Evolutionary conservation across 2,888 invertebrate species (phyloP).

Genomic region (Pomacea canaliculata): DNA sequence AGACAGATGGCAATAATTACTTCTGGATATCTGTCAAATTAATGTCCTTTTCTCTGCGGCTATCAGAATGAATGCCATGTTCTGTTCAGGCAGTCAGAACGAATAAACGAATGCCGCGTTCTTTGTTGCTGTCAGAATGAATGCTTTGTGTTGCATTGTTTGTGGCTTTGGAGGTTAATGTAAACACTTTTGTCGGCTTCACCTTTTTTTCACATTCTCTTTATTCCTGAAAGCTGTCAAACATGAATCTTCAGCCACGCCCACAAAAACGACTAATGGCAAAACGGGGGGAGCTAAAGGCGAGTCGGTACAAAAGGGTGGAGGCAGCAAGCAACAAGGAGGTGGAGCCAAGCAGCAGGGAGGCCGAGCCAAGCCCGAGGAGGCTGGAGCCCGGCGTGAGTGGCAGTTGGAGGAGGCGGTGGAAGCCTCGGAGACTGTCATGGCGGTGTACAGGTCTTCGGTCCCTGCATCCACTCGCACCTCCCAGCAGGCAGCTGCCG

Average conservation of each 20-base stretch:
- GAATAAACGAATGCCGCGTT: too few species aligned
- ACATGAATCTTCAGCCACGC: not conserved
- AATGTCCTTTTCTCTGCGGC: too few species aligned
- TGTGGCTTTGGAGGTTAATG: too few species aligned
- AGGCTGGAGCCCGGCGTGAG: not conserved
- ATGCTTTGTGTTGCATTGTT: too few species aligned
- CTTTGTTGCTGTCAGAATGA: too few species aligned
- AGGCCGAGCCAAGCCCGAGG: not conserved
- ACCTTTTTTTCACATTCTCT: too few species aligned
- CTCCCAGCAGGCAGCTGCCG: conserved; percentile 12
- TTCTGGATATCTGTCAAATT: too few species aligned
- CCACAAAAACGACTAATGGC: conserved; percentile 20
- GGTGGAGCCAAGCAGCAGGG: not conserved
- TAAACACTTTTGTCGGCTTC: too few species aligned
- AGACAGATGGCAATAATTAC: too few species aligned
- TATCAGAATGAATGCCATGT: too few species aligned
- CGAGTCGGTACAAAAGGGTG: not conserved
- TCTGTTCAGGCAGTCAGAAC: too few species aligned
- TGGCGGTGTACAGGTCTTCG: conserved; percentile 23
- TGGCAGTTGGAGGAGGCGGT: conserved; percentile 27
- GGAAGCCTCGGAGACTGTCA: conserved; percentile 21
- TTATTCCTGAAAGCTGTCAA: too few species aligned
- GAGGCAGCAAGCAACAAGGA: not conserved
- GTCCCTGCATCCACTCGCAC: conserved; percentile 20
- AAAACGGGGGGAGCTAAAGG: conserved; percentile 14